Evolutionary conservation across 2,888 invertebrate genomes (phyloP), one percentile per base, ranked within the genome.

Genomic region (Acleris laterana): DNA sequence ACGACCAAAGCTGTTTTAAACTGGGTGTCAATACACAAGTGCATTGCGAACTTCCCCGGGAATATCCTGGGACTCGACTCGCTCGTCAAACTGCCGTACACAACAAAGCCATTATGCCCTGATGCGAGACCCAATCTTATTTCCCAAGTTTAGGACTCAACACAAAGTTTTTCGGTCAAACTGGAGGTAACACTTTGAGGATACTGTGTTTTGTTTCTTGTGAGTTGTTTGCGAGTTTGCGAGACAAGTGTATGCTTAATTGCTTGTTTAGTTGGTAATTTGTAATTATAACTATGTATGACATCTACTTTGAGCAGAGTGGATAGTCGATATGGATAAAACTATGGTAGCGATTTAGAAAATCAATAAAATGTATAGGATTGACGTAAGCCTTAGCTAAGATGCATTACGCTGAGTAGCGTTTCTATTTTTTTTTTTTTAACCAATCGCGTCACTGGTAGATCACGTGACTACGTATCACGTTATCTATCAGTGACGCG

Each of bases 71-170:
- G 81, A 83, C 80, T 77, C 78, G 78, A 84, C 79, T 79, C 78
- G 76, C 80, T 78, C 81, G 84, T 82, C 83, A 82, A 83, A 85
- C 74, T 71, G 73, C 72, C 69, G 82, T 82, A 88, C 88, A 89
- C 85, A 88, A 88, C 84, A 88, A 88, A 87, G 84, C 89, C 87
- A 88, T 89, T 89, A 89, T 81, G 77, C 78, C 77, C 76, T 77
- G 80, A 79, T 76, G 77, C 77, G 74, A 77, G 79, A 77, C 79
- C 80, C 78, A 83, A 85, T 86, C 83, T 85, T 87, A 86, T 87
- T 77, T 75, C 57, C 71, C 67, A 72, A 75, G 71, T 74, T 75
- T 71, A 68, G 68, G 67, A 69, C 68, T 62, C 61, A 55, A 50
- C 56, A 56, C 56, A 13, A 64, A 68, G 49, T 68, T 68, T 58